A percentile compares a stretch with the other conserved stretches of the same genome.
Conservation (phyloP, 2,113 vertebrate species). For the Urocynchramus pylzowi region DNA sequence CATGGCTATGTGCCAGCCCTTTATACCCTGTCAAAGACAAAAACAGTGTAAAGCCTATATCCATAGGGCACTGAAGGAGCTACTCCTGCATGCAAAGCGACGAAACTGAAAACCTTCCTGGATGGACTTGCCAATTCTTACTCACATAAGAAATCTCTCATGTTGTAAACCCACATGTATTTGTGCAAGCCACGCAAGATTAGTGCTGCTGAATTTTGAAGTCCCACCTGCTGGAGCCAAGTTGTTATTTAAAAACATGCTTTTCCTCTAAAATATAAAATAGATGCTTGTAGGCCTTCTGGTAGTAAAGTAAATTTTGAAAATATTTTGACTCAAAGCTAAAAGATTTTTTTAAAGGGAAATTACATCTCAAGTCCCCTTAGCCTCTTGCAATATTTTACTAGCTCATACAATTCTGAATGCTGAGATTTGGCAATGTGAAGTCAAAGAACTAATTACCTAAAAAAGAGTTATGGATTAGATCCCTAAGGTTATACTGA, state of each 20-base stretch:
- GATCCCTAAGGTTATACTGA: slow-evolving; percentile 26
- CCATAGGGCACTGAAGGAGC: background rate
- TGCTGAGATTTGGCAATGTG: background rate
- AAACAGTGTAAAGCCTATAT: background rate
- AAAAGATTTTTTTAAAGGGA: background rate
- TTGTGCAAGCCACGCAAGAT: background rate
- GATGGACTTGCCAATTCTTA: background rate
- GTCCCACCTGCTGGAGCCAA: background rate
- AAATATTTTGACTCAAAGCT: background rate
- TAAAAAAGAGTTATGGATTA: slow-evolving; percentile 46
- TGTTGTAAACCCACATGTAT: background rate
- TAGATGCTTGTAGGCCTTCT: background rate
- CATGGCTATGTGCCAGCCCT: slow-evolving; percentile 14
- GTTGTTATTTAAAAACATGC: background rate
- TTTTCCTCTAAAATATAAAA: background rate
- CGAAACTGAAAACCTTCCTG: background rate
- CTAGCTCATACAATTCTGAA: background rate
- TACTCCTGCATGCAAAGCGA: background rate
- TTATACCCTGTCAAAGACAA: background rate
- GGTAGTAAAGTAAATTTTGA: background rate
- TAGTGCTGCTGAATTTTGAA: background rate
- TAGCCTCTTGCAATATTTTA: background rate
- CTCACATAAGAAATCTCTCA: background rate
- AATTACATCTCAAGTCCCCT: background rate
- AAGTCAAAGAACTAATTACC: slow-evolving; percentile 34